Conservation (phyloP, 2,797 vertebrate genomes). For the Galago senegalensis region DNA sequence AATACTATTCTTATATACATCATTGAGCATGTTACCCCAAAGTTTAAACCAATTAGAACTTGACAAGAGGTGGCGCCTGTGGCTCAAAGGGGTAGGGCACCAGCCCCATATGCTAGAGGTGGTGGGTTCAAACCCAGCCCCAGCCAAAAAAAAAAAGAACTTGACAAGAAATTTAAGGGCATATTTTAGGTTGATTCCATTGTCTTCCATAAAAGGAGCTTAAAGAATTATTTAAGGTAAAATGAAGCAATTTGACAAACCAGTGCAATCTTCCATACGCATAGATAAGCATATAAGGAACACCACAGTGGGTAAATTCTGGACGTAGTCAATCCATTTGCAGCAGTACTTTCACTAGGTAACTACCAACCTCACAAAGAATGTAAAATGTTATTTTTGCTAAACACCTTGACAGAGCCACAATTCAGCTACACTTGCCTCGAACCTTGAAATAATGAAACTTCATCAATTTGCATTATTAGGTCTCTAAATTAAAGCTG, state of each 20-base stretch:
- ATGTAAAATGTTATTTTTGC: constrained; percentile 16
- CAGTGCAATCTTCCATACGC: not conserved
- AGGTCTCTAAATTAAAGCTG: constrained; percentile 38
- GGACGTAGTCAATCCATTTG: not conserved
- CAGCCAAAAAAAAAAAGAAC: not conserved
- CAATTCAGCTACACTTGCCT: constrained; percentile 25
- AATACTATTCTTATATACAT: not conserved
- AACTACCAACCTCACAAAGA: constrained; percentile 36
- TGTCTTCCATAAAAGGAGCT: not conserved
- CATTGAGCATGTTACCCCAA: constrained; percentile 13
- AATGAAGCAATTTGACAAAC: constrained; percentile 1
- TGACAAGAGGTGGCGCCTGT: not conserved
- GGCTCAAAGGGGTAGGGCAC: too few species aligned
- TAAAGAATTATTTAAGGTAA: constrained; percentile 49
- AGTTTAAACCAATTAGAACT: constrained; percentile 56
- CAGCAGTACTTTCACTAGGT: not conserved
- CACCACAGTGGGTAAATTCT: not conserved
- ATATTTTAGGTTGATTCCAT: constrained; percentile 21
- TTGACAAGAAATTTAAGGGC: not conserved
- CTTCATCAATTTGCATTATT: not conserved
- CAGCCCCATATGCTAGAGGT: too few species aligned
- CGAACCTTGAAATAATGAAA: constrained; percentile 51
- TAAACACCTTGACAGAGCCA: constrained; percentile 37
- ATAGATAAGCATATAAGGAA: not conserved
- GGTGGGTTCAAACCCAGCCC: too few species aligned